Conservation (phyloP, 2,113 vertebrate genomes). For the Malaclemys terrapin region DNA sequence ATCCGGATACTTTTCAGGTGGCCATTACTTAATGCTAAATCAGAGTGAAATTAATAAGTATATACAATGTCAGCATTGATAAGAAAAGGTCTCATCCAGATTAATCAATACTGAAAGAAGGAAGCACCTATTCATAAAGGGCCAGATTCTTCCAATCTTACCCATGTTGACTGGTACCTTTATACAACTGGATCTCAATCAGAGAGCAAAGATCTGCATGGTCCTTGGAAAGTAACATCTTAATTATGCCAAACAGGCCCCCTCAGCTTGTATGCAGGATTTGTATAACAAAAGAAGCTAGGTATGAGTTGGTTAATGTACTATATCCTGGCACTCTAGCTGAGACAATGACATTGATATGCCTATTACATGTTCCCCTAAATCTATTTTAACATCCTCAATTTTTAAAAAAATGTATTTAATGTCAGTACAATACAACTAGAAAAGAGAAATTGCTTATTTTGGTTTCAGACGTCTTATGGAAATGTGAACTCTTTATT, state of each 20-base stretch:
- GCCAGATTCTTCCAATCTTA: no score
- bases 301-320: fast-evolving
- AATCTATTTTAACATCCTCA: not conserved
- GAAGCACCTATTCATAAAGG: not conserved
- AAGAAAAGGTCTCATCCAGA: not conserved
- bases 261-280: not conserved
- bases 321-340: fast-evolving
- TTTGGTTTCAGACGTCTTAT: not conserved
- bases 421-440: not conserved
- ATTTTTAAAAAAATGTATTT: not conserved
- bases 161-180: no score
- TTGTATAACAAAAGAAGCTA: not conserved
- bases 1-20: not conserved
- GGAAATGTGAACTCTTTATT: not conserved
- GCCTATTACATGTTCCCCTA: not conserved
- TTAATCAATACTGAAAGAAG: not conserved
- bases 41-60: not conserved
- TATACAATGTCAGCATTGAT: no score
- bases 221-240: not conserved
- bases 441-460: not conserved
- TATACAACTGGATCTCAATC: no score
- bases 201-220: not conserved
- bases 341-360: not conserved
- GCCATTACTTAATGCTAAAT: not conserved
- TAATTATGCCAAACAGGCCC: not conserved